Evolutionary conservation across 2,797 vertebrate genomes (phyloP).

Genomic region (Diceros bicornis): DNA sequence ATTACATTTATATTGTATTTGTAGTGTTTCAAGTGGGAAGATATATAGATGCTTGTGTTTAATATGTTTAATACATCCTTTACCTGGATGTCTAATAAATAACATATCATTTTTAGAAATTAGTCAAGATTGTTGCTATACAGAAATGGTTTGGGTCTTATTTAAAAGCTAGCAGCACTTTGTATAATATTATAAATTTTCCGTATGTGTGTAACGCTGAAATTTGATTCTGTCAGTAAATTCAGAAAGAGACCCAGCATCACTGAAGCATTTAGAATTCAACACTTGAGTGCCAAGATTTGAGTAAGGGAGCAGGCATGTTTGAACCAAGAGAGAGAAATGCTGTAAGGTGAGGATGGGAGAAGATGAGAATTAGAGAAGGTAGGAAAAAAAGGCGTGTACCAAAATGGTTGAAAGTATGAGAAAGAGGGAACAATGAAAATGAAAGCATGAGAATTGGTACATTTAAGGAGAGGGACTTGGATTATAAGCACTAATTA

Average conservation of each 20-base stretch:
- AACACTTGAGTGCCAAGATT: background rate
- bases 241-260: background rate
- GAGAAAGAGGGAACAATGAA: background rate
- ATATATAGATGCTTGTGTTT: background rate
- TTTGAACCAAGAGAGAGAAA: background rate
- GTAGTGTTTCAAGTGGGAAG: background rate
- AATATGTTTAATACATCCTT: background rate
- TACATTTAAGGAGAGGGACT: background rate
- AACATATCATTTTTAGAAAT: background rate
- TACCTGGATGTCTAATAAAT: background rate
- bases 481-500: background rate
- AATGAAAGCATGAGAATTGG: background rate
- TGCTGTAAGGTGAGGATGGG: background rate
- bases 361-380: background rate
- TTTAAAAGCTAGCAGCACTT: background rate
- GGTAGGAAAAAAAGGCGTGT: background rate
- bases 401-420: background rate
- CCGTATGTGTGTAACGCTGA: background rate
- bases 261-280: background rate
- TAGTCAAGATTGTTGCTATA: background rate
- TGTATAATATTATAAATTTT: background rate
- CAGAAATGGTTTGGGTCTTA: background rate
- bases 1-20: background rate
- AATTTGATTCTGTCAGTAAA: background rate
- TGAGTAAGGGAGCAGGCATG: background rate